Percentiles rank a stretch among this genome's conserved stretches.
phyloP scores from a whole-genome alignment of 2,113 vertebrate genomes.

The Phainopepla nitens region DNA sequence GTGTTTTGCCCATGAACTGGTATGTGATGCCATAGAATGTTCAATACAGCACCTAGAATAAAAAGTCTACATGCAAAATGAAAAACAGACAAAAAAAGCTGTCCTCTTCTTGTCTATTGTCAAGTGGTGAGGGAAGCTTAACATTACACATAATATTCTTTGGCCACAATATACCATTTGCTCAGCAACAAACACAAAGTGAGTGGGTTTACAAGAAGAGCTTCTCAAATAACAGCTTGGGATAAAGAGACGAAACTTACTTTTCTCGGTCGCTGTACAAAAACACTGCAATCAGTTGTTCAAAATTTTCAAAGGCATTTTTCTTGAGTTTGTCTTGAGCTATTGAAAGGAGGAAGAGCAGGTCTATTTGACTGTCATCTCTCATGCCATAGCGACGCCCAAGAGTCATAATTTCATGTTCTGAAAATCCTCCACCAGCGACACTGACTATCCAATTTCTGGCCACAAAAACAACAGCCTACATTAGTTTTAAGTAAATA shows the following conservation, averaged over 20 bases:
- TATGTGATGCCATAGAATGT: neutral
- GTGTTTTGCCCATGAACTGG: neutral
- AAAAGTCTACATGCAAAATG: neutral
- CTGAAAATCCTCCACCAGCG: conserved; percentile 67
- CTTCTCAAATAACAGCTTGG: neutral
- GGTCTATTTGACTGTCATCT: conserved; percentile 51
- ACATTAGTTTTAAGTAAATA: neutral
- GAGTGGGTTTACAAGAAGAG: neutral
- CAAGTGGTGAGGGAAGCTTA: neutral
- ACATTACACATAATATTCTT: neutral
- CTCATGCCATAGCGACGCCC: conserved; percentile 71
- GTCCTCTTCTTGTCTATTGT: neutral
- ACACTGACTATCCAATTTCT: conserved; percentile 77
- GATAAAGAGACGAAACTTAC: conserved; percentile 68
- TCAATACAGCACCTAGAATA: neutral
- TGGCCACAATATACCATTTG: neutral
- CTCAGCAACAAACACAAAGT: neutral
- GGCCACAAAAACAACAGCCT: neutral
- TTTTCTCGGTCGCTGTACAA: conserved; percentile 74
- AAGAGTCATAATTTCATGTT: conserved; percentile 86
- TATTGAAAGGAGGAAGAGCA: conserved; percentile 69
- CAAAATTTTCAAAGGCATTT: conserved; percentile 80
- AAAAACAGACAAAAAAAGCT: neutral
- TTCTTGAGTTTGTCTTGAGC: conserved; percentile 83
- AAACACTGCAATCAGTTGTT: conserved; percentile 68